Evolutionary conservation across 1,140 invertebrate species (phyloP), one percentile per base, ranked within the genome.

Genomic region (Drosophila arawakana): DNA sequence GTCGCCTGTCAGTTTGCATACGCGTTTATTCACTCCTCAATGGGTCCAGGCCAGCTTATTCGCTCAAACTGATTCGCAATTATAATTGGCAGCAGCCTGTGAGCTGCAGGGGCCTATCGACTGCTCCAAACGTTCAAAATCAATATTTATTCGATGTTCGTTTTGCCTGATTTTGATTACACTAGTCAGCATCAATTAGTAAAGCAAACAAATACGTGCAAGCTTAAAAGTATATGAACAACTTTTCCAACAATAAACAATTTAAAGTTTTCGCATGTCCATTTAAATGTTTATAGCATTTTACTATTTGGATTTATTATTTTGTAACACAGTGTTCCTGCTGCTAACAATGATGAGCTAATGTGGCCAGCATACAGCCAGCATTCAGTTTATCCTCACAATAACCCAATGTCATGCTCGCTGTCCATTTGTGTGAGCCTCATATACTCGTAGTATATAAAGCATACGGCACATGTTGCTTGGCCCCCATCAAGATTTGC

Each of bases 1-100:
- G 84, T 80, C 77, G 80, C 69, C 84, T 86, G 83, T 83, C 83
- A 72, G 62, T 67, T 80, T 69, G 69, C 80, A 89, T 86, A 70
- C 70, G 69, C 77, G 83, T 88, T 86, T 79, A 82, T 86, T 86
- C 76, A 81, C 75, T 79, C 78, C 68, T 49, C 82, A 75, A 39
- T 70, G 73, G 58, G 73, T 69, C 73, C 73, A 60, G 66, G 52
- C 13, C 34, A 58, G 59, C 67, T 18, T 34, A 61, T 37, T 49
- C 13, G n/a, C 41, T 44, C 18, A 46, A 44, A 49, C 59, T 66
- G 49, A 54, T 35, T 66, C 47, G 35, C 47, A 50, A 52, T 63
- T 63, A 41, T 88, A 86, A 86, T 86, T 88, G 80, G 76, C 83
- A 77, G 70, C 59, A n/a, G 50, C 18, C 18, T 21, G 18, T 21